Conservation (phyloP, 2,113 vertebrate genomes). For the Hippocampus mohnikei region DNA sequence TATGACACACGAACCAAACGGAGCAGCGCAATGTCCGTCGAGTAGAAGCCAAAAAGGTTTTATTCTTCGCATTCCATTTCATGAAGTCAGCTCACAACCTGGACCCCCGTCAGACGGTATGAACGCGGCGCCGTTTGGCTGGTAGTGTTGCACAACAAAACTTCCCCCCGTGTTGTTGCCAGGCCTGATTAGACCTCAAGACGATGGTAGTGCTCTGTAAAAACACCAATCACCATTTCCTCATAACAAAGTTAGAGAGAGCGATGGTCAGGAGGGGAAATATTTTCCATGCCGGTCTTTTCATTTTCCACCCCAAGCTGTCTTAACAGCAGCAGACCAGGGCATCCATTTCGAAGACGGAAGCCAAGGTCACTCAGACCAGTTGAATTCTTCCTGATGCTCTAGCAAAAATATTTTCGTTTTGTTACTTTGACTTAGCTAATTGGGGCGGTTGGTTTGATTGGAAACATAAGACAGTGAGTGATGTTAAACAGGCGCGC, state of each 20-base stretch:
- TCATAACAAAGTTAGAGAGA: slow-evolving; percentile 29
- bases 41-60: no score
- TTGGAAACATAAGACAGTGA: neutral
- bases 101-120: neutral
- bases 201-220: slow-evolving; percentile 19
- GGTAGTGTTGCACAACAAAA: neutral
- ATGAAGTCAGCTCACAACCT: neutral
- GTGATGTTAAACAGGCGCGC: neutral
- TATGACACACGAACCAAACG: no score
- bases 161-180: slow-evolving; percentile 1
- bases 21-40: no score
- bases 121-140: neutral
- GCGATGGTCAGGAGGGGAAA: slow-evolving; percentile 23
- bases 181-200: neutral
- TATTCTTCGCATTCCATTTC: no score
- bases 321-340: slow-evolving; percentile 34
- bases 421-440: slow-evolving; percentile 17
- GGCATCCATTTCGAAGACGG: neutral
- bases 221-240: slow-evolving; percentile 47
- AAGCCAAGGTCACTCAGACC: slow-evolving; percentile 27
- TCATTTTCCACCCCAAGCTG: slow-evolving; percentile 34
- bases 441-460: neutral
- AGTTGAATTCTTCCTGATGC: slow-evolving; percentile 17
- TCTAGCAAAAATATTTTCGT: slow-evolving; percentile 23
- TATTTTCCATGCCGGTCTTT: slow-evolving; percentile 51